phyloP scores from a whole-genome alignment of 2,797 vertebrate genomes.

The Gymnoscopelus microlampas region DNA sequence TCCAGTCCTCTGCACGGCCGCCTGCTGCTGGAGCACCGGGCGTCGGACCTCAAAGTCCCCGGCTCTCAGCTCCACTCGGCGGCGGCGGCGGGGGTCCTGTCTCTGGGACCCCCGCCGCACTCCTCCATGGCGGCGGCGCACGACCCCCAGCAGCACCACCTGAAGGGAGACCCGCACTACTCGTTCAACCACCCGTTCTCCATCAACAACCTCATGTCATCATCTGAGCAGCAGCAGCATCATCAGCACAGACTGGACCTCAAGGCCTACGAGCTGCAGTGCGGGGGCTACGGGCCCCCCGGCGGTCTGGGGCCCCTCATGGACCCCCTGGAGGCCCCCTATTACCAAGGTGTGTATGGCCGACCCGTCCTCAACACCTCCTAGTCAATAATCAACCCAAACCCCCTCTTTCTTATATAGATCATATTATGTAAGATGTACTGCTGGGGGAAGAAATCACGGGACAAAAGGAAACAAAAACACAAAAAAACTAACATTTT shows the following conservation, averaged over 20 bases:
- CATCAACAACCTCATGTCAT: constrained; percentile 99
- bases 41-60: constrained; percentile 86
- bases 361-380: constrained; percentile 97
- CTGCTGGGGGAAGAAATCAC: constrained; percentile 7
- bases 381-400: constrained; percentile 74
- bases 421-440: no score
- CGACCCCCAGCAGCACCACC: constrained; percentile 88
- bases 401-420: not conserved
- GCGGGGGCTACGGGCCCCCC: constrained; percentile 86
- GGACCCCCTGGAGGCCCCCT: constrained; percentile 93
- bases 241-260: constrained; percentile 99
- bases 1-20: constrained; percentile 82
- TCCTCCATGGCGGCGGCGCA: constrained; percentile 74
- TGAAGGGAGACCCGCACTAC: constrained; percentile 96
- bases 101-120: constrained; percentile 85
- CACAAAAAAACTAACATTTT: constrained; percentile 54
- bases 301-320: constrained; percentile 83
- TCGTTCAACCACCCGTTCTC: constrained; percentile 98
- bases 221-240: constrained; percentile 96
- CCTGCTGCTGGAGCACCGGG: constrained; percentile 69
- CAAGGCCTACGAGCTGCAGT: constrained; percentile 94
- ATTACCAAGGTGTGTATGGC: constrained; percentile 98
- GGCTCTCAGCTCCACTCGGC: constrained; percentile 73
- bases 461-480: constrained; percentile 56
- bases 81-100: constrained; percentile 72